Evolutionary conservation across 2,888 invertebrate genomes (phyloP), one percentile per base, ranked within the genome.

Genomic region (Pandemis cinnamomeana): DNA sequence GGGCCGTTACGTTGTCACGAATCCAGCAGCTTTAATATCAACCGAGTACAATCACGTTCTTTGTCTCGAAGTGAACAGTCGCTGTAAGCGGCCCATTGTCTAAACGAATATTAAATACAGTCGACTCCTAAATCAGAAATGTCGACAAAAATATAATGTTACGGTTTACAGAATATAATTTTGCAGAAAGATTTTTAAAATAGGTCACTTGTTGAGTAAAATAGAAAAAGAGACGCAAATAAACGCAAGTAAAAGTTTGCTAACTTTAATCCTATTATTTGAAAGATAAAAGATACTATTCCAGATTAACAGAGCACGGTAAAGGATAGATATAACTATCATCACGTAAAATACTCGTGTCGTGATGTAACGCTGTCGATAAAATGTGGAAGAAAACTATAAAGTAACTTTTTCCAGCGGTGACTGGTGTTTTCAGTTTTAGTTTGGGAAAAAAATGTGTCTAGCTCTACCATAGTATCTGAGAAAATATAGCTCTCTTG

Each of bases 21-120:
- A 20, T 63, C 63, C 44, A 46, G 44, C 41, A 20, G 44, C 41
- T 62, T 44, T 62, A 62, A 44, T 62, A 62, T 44, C 42, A 62
- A 62, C 42, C 42, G 15, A 62, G 62, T 15, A 62, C 62, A 62
- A 62, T 62, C 62, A 42, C n/a, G 42, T 63, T 36, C 46, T 51
- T 66, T 66, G 66, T 66, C 64, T 36, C 46, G 27, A 66, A 66
- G 46, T 46, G 51, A 66, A 46, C 66, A 51, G 36, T 64, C 62
- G 15, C 27, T 5, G 64, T n/a, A 27, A 51, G 66, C 48, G 27
- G 46, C 27, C 51, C 20, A 66, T 66, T 66, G 66, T 66, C 66
- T 51, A 11, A 36, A 51, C 48, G 48, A 51, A 66, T 66, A 66
- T 66, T 66, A 66, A 66, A 36, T 36, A 51, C 66, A 66, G 66